Evolutionary conservation across 2,888 invertebrate species (phyloP), one percentile per base, ranked within the genome.

Genomic region (Lepeophtheirus nordmannii): DNA sequence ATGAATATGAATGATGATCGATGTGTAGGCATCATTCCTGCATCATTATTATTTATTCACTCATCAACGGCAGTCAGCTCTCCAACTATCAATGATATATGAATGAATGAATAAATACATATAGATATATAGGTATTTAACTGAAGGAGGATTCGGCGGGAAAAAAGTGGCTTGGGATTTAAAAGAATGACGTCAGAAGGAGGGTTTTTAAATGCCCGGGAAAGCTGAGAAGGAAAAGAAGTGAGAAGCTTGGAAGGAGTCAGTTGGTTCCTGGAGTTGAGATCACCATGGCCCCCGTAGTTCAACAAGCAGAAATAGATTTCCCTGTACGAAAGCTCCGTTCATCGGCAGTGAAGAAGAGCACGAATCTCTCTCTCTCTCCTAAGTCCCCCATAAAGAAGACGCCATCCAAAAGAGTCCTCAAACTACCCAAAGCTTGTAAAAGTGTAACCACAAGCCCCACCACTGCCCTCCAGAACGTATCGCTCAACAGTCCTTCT

Each of bases 241-340:
- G 7, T 30, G 30, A 30, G 30, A 30, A 30, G 30, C 30, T 30
- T 5, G 30, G 2, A 30, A 30, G 30, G 30, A 30, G 30, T 30
- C 30, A 30, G 30, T 30, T 30, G 30, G 30, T 5, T 30, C 30
- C 30, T 30, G 30, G 2, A 30, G 7, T 30, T 30, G 2, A 7
- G 7, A 7, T 30, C 3, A 14, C 8, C 53, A 46, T 46, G 53
- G 53, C 53, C 5, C 53, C 53, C 8, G 53, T 46, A 3, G 5
- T 8, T 46, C 53, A 46, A 46, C 53, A 46, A 8, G 8, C n/a
- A 17, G n/a, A 46, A 46, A 46, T 46, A 14, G 53, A 46, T 17
- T 46, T 46, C 17, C 53, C 53, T 17, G 53, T 46, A n/a, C 53
- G 53, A 17, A 46, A 46, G 53, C 53, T 46, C 17, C 53, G 53